phyloP scores from a whole-genome alignment of 2,113 vertebrate species.

The Benthochromis sp. region DNA sequence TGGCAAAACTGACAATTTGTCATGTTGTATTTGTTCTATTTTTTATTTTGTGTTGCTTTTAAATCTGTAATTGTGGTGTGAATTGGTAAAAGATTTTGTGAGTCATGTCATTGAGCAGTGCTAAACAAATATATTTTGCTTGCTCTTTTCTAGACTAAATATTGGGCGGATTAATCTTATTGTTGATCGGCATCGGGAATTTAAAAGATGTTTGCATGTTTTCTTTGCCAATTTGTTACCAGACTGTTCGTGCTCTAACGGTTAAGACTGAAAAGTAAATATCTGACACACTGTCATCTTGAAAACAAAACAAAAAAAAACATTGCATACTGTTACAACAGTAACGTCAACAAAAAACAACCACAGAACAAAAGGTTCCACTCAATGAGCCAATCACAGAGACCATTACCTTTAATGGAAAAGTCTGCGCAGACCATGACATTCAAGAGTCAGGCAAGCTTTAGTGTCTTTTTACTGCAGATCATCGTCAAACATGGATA shows the following conservation, averaged over 20 bases:
- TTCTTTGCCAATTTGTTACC: neutral
- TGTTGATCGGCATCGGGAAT: neutral
- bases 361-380: neutral
- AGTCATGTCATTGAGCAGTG: neutral
- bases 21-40: neutral
- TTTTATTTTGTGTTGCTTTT: neutral
- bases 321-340: neutral
- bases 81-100: neutral
- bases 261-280: neutral
- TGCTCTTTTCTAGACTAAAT: accelerated
- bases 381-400: neutral
- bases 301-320: neutral
- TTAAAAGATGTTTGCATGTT: neutral
- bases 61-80: accelerated
- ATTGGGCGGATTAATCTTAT: neutral
- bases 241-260: neutral
- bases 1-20: neutral
- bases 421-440: neutral
- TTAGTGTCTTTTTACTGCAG: neutral
- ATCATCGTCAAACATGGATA: neutral
- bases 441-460: neutral
- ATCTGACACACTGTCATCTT: neutral
- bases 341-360: neutral
- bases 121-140: neutral
- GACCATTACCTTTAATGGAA: neutral